Evolutionary conservation across 1,140 invertebrate species (phyloP), one percentile per base, ranked within the genome.

Genomic region (Drosophila arawakana): DNA sequence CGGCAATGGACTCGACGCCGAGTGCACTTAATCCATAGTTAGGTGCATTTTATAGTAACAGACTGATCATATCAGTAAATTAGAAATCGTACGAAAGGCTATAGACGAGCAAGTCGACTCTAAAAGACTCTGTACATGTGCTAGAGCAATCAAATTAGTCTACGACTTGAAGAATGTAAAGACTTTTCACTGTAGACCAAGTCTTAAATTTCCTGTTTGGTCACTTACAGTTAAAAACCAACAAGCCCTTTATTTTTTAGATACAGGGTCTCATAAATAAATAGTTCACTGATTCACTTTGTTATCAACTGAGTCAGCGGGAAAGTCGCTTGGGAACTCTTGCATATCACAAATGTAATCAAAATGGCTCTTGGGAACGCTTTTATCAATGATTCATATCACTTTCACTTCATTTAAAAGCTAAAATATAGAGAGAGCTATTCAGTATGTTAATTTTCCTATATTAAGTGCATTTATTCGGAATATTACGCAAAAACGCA

Each of bases 21-120:
- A 30, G 25, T 30, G 25, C 25, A 30, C 6, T 30, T 5, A 30
- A 30, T 30, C 25, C 25, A 30, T 30, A 30, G 25, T 15, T 47
- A 8, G 30, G 13, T 67, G 13, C 34, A 25, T 15, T 68, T 49
- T 34, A 71, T 18, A 47, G 44, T 25, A n/a, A 13, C 44, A 47
- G 13, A 47, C 13, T 47, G 11, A 30, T 30, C 21, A 30, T 15
- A 35, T 52, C 30, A 35, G n/a, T 34, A 7, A 52, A 34, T 55
- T 30, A 6, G 25, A 30, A 30, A 30, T 30, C 4, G 25, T 30
- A 30, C 2, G 6, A 30, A 30, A 30, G 3, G 4, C 25, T 30
- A 5, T 6, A 30, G 25, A 6, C 25, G 25, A 30, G 25, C 6
- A 5, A 30, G 25, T 30, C 25, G 25, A 5, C 25, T 30, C 6